Conservation (phyloP, 2,113 vertebrate species). For the Phyllostomus discolor region DNA sequence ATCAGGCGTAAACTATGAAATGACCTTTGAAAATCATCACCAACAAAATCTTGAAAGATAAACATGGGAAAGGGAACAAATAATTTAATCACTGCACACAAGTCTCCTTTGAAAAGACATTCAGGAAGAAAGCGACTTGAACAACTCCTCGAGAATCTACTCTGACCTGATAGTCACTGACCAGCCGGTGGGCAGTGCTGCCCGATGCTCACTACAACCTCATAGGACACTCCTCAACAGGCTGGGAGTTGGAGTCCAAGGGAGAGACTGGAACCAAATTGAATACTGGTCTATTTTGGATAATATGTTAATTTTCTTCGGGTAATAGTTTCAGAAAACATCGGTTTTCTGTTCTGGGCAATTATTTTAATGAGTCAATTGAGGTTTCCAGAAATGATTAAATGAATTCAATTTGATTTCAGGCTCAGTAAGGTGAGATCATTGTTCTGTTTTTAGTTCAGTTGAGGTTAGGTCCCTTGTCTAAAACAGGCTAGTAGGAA, state of each 20-base stretch:
- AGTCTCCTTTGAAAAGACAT: neutral
- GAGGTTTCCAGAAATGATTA: slow-evolving; percentile 57
- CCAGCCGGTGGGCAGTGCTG: neutral
- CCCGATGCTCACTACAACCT: neutral
- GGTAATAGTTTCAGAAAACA: slow-evolving; percentile 59
- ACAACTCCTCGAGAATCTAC: neutral
- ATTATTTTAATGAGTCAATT: slow-evolving; percentile 61
- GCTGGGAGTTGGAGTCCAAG: neutral
- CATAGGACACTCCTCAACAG: neutral
- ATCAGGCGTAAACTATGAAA: neutral
- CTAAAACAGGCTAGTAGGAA: neutral
- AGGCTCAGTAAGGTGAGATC: slow-evolving; percentile 60
- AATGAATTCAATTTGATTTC: slow-evolving; percentile 40
- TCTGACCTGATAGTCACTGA: neutral
- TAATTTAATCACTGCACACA: neutral
- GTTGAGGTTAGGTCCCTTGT: neutral
- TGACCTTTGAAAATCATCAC: neutral
- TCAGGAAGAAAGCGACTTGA: neutral
- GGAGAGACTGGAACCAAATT: slow-evolving; percentile 10
- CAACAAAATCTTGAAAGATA: neutral
- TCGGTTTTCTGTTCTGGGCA: slow-evolving; percentile 45
- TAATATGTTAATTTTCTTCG: slow-evolving; percentile 54
- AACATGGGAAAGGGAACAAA: neutral
- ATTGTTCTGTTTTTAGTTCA: slow-evolving; percentile 24
- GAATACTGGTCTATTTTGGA: slow-evolving; percentile 22